Percentiles rank a stretch among this genome's conserved stretches.
Evolutionary conservation across 64 coral and sea anemone species (phyloP).

Genomic region (Acropora tenuis): DNA sequence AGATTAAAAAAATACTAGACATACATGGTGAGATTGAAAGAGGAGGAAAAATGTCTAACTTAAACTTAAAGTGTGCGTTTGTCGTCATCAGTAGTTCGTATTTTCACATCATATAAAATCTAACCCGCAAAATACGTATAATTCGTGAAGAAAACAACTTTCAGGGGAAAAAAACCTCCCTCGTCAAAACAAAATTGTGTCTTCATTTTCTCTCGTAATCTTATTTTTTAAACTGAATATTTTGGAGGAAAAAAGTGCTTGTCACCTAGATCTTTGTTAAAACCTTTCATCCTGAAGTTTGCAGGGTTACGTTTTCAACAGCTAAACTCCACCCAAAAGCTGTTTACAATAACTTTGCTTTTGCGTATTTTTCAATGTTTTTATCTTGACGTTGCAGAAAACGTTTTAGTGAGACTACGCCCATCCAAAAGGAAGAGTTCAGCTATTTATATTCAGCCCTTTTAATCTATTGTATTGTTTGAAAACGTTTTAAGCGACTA

Average conservation of each 20-base stretch:
- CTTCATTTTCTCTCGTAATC: too few relatives aligned
- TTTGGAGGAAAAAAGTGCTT: too few relatives aligned
- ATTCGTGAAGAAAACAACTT: not conserved
- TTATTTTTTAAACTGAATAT: too few relatives aligned
- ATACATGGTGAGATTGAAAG: not conserved
- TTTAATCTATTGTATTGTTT: not conserved
- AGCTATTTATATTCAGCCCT: not conserved
- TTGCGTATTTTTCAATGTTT: not conserved
- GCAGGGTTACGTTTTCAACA: too few relatives aligned
- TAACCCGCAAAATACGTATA: not conserved
- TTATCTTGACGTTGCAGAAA: not conserved
- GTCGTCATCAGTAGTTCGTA: not conserved
- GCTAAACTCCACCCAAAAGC: not conserved
- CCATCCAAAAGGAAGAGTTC: not conserved
- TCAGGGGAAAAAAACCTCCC: constrained; percentile 14
- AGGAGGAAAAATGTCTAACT: not conserved
- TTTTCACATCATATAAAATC: not conserved
- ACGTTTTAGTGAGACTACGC: not conserved
- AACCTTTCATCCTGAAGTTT: too few relatives aligned
- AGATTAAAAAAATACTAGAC: not conserved
- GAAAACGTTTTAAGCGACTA: not conserved
- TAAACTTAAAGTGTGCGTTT: not conserved
- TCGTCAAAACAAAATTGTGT: not conserved
- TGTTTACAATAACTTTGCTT: too few relatives aligned
- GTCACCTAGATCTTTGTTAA: too few relatives aligned